Base-by-base conservation (phyloP, 92 coral and sea anemone genomes). In the Palythoa grandis region DNA sequence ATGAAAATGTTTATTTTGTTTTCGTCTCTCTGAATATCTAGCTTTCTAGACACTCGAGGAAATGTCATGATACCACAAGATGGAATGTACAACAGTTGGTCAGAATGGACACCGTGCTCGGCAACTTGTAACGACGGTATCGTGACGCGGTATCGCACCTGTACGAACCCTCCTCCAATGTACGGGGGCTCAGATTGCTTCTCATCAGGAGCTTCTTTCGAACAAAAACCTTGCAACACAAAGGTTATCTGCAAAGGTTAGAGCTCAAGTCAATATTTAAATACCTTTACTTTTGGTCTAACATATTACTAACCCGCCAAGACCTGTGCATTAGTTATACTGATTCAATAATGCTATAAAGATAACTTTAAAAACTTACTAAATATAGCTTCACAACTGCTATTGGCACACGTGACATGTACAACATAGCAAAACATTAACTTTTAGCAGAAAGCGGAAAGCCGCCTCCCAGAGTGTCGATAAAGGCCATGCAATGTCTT, bases 81-180 rank as follows among this genome's bases (percentile, higher is more conserved):
- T 29, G 85, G 85, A 39, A 20, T 17, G 39, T 80, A 80, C 74
- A 80, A 58, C 60, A 66, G 20, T 29, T 80, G 85, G 85, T 80
- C 85, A 16, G 85, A 66, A 39, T 80, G 85, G 85, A 65, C 85
- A 7, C 85, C 52, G 17, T 80, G 85, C 53, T 80, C 85, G 40
- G 20, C 53, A 2, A 43, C 85, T 8, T 80, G 85, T 9, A 74
- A 63, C 19, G 85, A 80, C 12, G 85, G 85, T 23, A 38, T 37
- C 23, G 50, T 17, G 74, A 47, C 85, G n/a, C 74, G 85, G 12
- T 39, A 65, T 40, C 73, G 74, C 48, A 80, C 85, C 8, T 80
- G 85, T 43, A 65, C 85, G 11, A 80, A 66, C 22, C 85, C 85
- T 2, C 85, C 63, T 23, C 85, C 85, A 5, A 23, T 80, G 60